These are phyloP conservation scores for Cichladusa arquata DNA, from an alignment of 2,113 vertebrate species.

Conservation along the genomic window DNA sequence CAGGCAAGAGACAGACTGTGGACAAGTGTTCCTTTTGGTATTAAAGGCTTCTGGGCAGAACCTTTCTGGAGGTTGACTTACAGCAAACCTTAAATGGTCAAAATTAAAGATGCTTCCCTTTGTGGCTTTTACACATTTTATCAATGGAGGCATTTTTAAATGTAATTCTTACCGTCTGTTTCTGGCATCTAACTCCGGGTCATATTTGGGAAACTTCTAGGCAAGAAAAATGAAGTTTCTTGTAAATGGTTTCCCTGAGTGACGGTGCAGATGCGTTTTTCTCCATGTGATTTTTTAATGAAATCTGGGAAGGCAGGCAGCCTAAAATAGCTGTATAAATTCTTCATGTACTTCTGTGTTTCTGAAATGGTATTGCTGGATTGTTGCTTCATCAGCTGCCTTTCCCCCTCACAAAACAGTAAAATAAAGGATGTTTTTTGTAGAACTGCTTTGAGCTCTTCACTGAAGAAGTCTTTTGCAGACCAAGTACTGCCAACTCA, in stretches of 20 bases:
- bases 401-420: background rate
- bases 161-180: background rate
- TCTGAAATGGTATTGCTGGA: background rate
- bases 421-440: background rate
- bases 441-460: background rate
- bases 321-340: background rate
- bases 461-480: background rate
- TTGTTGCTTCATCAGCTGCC: background rate
- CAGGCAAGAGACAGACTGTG: background rate
- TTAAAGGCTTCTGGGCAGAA: background rate
- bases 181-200: background rate
- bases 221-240: background rate
- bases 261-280: background rate
- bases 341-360: background rate
- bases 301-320: background rate
- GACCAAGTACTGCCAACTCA: background rate
- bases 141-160: background rate
- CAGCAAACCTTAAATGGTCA: background rate
- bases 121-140: background rate
- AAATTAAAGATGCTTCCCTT: background rate
- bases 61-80: background rate
- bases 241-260: background rate
- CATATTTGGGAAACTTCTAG: background rate
- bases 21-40: background rate
- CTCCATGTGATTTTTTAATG: background rate